Percentiles rank a stretch among this genome's conserved stretches.
Evolutionary conservation across 2,113 vertebrate genomes (phyloP).

Genomic region (Dromaius novaehollandiae): DNA sequence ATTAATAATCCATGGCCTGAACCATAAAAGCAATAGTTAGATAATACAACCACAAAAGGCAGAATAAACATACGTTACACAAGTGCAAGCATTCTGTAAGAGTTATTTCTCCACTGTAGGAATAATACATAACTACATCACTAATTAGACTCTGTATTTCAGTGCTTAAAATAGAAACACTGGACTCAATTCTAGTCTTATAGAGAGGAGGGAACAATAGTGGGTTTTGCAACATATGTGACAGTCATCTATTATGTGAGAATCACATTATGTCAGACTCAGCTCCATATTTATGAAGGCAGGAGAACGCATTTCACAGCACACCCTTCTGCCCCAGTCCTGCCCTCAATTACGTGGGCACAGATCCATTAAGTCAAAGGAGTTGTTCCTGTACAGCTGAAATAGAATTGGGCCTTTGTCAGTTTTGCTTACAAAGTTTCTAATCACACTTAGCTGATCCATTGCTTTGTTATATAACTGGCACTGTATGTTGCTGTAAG

Average conservation of each 20-base stretch:
- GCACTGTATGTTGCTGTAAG: background rate
- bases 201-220: background rate
- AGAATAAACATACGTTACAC: conserved; percentile 53
- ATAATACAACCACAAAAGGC: conserved; percentile 20
- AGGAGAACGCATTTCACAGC: conserved; percentile 17
- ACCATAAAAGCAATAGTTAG: conserved; percentile 29
- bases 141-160: conserved; percentile 22
- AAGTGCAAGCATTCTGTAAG: conserved; percentile 21
- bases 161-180: conserved; percentile 26
- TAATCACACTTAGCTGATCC: background rate
- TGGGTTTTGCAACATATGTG: background rate
- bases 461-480: background rate
- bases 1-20: conserved; percentile 58
- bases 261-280: background rate
- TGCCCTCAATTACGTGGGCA: background rate
- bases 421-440: background rate
- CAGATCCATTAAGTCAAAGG: background rate
- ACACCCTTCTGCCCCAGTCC: background rate
- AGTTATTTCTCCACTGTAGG: background rate
- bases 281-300: background rate
- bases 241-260: background rate
- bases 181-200: background rate
- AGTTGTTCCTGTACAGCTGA: background rate
- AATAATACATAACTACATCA: background rate
- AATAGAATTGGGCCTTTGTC: background rate